Base-by-base conservation (phyloP, 1,140 invertebrate species). In the Geopemphigus sp. region DNA sequence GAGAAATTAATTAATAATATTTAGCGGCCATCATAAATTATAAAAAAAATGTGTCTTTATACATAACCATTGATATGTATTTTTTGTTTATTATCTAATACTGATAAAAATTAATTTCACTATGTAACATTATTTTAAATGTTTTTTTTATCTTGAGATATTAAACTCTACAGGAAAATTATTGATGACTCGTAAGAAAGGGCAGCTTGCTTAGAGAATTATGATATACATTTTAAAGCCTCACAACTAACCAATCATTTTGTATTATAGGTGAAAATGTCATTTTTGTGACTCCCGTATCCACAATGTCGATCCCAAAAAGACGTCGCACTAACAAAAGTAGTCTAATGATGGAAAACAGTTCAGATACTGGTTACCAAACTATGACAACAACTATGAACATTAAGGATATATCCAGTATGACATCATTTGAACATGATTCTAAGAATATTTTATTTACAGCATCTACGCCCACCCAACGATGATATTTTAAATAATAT, bases 331-430 rank as follows among this genome's bases (percentile, higher is more conserved):
- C 39, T 19, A 61, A 78, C 6, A 78, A 78, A 19, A 78, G 29
- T 17, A 63, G 45, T 63, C 47, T 63, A 8, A 78, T 47, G 39
- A 78, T 78, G 74, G 74, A 78, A 78, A 50, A 12, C 19, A 78
- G 74, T 26, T 78, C 74, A 47, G 74, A 78, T 29, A 61, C 74
- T 45, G 74, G 74, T 26, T 78, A 78, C 39, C 74, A 78, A 45
- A 78, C 74, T 29, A 54, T 73, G 50, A 73, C 47, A 12, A 50
- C 70, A 12, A 50, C 70, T 54, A 63, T 61, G 74, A 78, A 57
- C 22, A 59, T 78, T 61, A 78, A 78, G 17, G 74, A 78, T 3
- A 63, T 50, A 56, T 78, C 74, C 15, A 78, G 74, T 59, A 78
- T 78, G 29, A 61, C 45, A 45, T 61, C 74, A 50, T 78, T 78